phyloP scores from a whole-genome alignment of 2,113 vertebrate species.

The Catharus bicknelli region DNA sequence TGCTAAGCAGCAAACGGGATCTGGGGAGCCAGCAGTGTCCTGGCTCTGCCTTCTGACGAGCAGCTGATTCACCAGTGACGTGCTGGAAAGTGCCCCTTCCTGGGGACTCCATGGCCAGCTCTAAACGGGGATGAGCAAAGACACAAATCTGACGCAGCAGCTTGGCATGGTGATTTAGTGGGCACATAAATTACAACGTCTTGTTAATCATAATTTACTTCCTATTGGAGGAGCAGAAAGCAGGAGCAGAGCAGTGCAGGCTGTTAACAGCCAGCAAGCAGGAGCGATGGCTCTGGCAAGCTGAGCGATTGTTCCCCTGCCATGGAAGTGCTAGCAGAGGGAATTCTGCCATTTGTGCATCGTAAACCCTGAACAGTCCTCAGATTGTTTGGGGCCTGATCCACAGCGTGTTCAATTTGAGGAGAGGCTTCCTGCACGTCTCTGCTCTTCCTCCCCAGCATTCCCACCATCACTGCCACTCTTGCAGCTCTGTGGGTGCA shows the following conservation, averaged over 20 bases:
- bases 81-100: neutral
- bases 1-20: neutral
- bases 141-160: conserved; percentile 17
- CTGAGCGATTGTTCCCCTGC: neutral
- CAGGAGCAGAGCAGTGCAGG: neutral
- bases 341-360: conserved; percentile 25
- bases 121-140: neutral
- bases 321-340: neutral
- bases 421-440: neutral
- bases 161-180: conserved; percentile 24
- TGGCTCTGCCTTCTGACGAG: fast-evolving
- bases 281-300: conserved; percentile 20
- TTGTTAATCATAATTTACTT: conserved; percentile 48
- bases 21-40: neutral
- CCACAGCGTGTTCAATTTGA: neutral
- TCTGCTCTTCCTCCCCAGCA: neutral
- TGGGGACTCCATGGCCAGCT: neutral
- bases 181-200: conserved; percentile 26
- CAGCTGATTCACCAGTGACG: neutral
- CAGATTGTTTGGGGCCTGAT: neutral
- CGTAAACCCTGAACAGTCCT: neutral
- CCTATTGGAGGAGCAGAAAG: conserved; percentile 9
- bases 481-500: fast-evolving
- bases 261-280: neutral
- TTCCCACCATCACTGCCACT: fast-evolving